Percentiles rank a stretch among this genome's conserved stretches.
Evolutionary conservation across 2,888 invertebrate genomes (phyloP).

Genomic region (Hesperia comma): DNA sequence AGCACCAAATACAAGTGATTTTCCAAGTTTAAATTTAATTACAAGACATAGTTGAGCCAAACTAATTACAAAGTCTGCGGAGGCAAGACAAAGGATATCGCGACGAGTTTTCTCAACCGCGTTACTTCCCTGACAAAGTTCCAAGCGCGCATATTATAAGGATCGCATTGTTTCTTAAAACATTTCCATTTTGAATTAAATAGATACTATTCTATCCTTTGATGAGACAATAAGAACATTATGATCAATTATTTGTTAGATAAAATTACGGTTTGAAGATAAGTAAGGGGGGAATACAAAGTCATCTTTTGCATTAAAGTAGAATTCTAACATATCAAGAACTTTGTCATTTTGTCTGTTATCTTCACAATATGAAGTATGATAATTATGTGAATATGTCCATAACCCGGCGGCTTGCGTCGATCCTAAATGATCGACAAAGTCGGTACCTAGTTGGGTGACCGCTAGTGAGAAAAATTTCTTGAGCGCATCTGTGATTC

Average conservation of each 20-base stretch:
- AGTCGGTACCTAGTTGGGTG: too few species aligned
- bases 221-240: not conserved
- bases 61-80: slow-evolving; percentile 30
- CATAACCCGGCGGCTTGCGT: too few species aligned
- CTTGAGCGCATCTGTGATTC: too few species aligned
- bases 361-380: too few species aligned
- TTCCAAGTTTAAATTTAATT: slow-evolving; percentile 52
- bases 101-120: slow-evolving; percentile 18
- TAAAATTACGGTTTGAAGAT: not conserved
- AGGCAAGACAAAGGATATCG: slow-evolving; percentile 23
- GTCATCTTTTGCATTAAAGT: not conserved
- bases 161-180: slow-evolving; percentile 11
- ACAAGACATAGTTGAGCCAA: slow-evolving; percentile 23
- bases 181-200: slow-evolving; percentile 5
- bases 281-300: not conserved
- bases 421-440: too few species aligned
- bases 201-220: not conserved
- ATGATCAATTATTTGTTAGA: not conserved
- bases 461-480: too few species aligned
- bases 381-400: too few species aligned
- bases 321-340: too few species aligned
- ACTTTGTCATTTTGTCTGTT: too few species aligned
- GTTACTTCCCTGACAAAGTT: slow-evolving; percentile 19
- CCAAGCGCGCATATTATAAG: slow-evolving; percentile 10
- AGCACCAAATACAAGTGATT: not conserved